Percentiles rank a stretch among this genome's conserved stretches.
These are phyloP conservation scores for Harpagifer antarcticus DNA, from an alignment of 2,797 vertebrate genomes.

Conservation along the genomic window DNA sequence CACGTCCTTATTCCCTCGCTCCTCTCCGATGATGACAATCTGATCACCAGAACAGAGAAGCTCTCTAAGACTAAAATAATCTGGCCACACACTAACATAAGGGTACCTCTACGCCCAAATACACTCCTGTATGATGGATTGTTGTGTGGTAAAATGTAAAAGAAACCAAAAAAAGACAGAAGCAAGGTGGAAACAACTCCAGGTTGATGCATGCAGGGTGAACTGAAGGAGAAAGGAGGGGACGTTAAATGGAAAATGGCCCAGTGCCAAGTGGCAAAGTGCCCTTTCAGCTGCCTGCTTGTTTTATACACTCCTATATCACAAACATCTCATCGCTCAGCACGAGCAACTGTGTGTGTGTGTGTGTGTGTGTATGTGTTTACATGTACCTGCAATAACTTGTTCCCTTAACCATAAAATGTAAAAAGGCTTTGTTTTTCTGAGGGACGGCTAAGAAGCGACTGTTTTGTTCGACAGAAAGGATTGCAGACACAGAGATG, in stretches of 20 bases:
- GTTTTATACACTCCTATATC: slow-evolving; percentile 71
- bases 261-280: slow-evolving; percentile 75
- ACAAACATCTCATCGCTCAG: slow-evolving; percentile 61
- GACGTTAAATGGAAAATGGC: slow-evolving; percentile 79
- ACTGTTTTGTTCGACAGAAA: slow-evolving; percentile 53
- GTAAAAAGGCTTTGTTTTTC: slow-evolving; percentile 58
- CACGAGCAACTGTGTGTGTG: slow-evolving; percentile 39
- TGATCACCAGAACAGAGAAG: slow-evolving; percentile 70
- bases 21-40: slow-evolving; percentile 51
- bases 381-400: slow-evolving; percentile 63
- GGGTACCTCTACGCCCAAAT: slow-evolving; percentile 23
- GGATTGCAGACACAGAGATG: slow-evolving; percentile 60
- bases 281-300: slow-evolving; percentile 76
- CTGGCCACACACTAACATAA: slow-evolving; percentile 63
- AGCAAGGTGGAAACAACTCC: slow-evolving; percentile 44
- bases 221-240: slow-evolving; percentile 64
- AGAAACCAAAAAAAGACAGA: slow-evolving; percentile 46
- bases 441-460: slow-evolving; percentile 32
- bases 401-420: slow-evolving; percentile 63
- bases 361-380: slow-evolving; percentile 17
- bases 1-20: slow-evolving; percentile 66
- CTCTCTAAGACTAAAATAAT: slow-evolving; percentile 48
- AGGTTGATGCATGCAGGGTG: slow-evolving; percentile 62
- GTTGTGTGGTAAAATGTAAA: slow-evolving; percentile 40
- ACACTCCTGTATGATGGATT: slow-evolving; percentile 20